These are phyloP conservation scores for Neodontobutis hainanensis DNA, from an alignment of 2,113 vertebrate genomes.

Conservation along the genomic window DNA sequence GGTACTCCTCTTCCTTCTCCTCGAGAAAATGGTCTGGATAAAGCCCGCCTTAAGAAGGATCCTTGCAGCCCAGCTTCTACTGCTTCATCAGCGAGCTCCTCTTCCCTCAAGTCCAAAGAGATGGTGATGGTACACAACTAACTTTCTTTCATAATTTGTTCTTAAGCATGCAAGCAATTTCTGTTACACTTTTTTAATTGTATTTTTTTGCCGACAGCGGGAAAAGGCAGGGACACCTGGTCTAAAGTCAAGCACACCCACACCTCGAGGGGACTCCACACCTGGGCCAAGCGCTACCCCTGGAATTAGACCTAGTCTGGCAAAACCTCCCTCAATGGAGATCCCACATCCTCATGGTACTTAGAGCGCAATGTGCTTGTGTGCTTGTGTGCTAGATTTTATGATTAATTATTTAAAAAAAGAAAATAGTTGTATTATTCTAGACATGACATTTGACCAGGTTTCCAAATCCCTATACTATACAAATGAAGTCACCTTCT, in stretches of 20 bases:
- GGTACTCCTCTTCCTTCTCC: conserved; percentile 93
- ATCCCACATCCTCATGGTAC: conserved; percentile 91
- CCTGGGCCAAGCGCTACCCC: conserved; percentile 91
- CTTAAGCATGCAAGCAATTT: neutral
- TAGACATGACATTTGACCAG: too few species aligned
- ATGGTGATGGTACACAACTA: conserved; percentile 66
- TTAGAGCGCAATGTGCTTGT: conserved; percentile 4
- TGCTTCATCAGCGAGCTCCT: conserved; percentile 94
- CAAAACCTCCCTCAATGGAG: conserved; percentile 92
- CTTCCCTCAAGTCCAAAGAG: conserved; percentile 93
- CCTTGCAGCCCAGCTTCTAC: conserved; percentile 93
- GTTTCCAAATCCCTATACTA: too few species aligned
- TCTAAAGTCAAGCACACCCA: conserved; percentile 94
- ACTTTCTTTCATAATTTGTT: neutral
- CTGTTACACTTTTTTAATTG: neutral
- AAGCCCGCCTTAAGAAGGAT: conserved; percentile 91
- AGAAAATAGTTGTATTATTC: too few species aligned
- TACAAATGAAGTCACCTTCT: too few species aligned
- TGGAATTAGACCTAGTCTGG: conserved; percentile 88
- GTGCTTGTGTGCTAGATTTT: too few species aligned
- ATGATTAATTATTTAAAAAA: too few species aligned
- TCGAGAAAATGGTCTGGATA: conserved; percentile 93
- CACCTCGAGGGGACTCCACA: conserved; percentile 90
- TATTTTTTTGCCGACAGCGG: conserved; percentile 78
- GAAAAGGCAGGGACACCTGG: conserved; percentile 94